These are phyloP conservation scores for Hirtodrosophila alboralis DNA, from an alignment of 2,888 invertebrate species.

Conservation along the genomic window DNA sequence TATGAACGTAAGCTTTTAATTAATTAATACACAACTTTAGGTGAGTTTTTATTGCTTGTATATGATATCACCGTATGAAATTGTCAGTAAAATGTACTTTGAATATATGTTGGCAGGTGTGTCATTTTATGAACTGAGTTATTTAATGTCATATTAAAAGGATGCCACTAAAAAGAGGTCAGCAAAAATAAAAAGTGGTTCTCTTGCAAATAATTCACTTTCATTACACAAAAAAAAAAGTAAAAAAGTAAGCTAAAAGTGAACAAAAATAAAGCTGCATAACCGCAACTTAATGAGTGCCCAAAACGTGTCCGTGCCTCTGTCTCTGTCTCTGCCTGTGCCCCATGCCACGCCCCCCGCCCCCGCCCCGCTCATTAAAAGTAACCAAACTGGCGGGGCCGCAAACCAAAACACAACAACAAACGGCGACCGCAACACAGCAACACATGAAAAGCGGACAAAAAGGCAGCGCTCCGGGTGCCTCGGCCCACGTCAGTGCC, in stretches of 20 bases:
- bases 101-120: constrained; percentile 1
- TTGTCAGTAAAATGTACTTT: neutral
- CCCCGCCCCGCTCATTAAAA: constrained; percentile 75
- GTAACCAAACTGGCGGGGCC: constrained; percentile 72
- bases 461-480: constrained; percentile 58
- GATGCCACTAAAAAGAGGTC: constrained; percentile 17
- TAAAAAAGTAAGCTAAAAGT: constrained; percentile 38
- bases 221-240: constrained; percentile 44
- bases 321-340: too few species aligned
- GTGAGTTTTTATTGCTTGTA: too few species aligned
- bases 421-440: constrained; percentile 68
- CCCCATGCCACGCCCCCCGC: neutral
- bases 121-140: neutral
- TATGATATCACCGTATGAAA: too few species aligned
- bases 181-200: constrained; percentile 19
- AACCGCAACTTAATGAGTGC: constrained; percentile 75
- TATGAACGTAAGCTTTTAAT: too few species aligned
- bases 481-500: constrained; percentile 48
- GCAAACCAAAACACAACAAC: constrained; percentile 53
- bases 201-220: constrained; percentile 51
- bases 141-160: constrained; percentile 13
- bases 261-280: constrained; percentile 64
- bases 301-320: constrained; percentile 29
- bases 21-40: too few species aligned
- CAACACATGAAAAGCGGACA: constrained; percentile 74